Conservation (phyloP, 2,113 vertebrate species). For the Galemys pyrenaicus region DNA sequence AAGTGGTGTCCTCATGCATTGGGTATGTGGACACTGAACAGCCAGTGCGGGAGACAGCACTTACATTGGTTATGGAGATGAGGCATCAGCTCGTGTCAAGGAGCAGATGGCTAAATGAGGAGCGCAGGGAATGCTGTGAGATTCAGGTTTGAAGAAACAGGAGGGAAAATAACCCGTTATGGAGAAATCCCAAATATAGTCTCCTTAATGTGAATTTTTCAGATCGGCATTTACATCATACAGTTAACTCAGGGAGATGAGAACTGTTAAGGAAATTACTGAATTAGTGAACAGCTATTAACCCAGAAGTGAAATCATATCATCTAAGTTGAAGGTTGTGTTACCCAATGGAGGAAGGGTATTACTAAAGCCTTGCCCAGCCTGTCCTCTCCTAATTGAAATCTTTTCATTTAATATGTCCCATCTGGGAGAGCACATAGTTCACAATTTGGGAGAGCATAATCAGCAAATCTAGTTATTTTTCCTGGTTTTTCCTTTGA, state of each 20-base stretch:
- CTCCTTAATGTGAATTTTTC: slow-evolving; percentile 54
- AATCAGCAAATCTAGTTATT: slow-evolving; percentile 57
- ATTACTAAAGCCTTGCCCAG: slow-evolving; percentile 21
- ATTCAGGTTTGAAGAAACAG: slow-evolving; percentile 54
- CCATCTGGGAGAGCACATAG: slow-evolving; percentile 28
- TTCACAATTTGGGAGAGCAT: slow-evolving; percentile 30
- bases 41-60: neutral
- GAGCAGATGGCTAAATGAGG: slow-evolving; percentile 71
- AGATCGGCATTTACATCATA: slow-evolving; percentile 43
- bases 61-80: slow-evolving; percentile 48
- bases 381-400: slow-evolving; percentile 69
- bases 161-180: neutral
- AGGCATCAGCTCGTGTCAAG: slow-evolving; percentile 31
- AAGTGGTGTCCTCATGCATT: neutral
- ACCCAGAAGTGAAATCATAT: slow-evolving; percentile 64
- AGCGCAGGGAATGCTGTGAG: slow-evolving; percentile 32
- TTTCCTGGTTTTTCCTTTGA: slow-evolving; percentile 60
- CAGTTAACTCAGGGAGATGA: slow-evolving; percentile 58
- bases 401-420: slow-evolving; percentile 58
- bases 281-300: slow-evolving; percentile 53
- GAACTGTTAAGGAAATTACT: slow-evolving; percentile 62
- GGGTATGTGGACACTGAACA: neutral
- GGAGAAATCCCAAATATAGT: slow-evolving; percentile 37
- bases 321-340: slow-evolving; percentile 51
- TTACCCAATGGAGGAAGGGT: neutral